Evolutionary conservation across 2,888 invertebrate species (phyloP), one percentile per base, ranked within the genome.

Genomic region (Saturnia japonica): DNA sequence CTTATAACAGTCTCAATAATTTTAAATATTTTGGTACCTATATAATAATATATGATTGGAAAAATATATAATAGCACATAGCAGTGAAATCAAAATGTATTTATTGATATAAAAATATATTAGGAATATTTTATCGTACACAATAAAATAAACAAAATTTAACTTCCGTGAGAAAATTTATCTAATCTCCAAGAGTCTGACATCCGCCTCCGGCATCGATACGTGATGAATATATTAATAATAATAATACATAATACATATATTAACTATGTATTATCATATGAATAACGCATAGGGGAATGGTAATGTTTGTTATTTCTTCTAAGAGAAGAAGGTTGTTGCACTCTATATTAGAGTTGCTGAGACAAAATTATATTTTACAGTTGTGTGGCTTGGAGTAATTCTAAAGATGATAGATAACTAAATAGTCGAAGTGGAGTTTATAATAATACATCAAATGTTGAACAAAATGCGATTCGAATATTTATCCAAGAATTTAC

Each of bases 201-300:
- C 62, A 40, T 34, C 62, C 62, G 60, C 43, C 60, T 69, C 43
- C 60, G 12, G 28, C 43, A 28, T 40, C 64, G 70, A 51, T 40
- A 51, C 67, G 66, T 66, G 40, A 70, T 70, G 70, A 67, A 70
- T 71, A 68, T 68, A 60, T 69, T 72, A 69, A 72, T 72, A 69
- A 72, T 72, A 69, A 45, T 45, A 69, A 71, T 69, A 72, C 67
- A 70, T 72, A 68, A 70, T 68, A 66, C 69, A 69, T 68, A 74
- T 70, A 72, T 72, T 71, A 74, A 77, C 71, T 72, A 73, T 78
- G 78, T 86, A 81, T 86, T 84, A 82, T 81, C 81, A 83, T 76
- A 87, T 87, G 87, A 88, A 87, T 87, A 85, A 87, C 81, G 81
- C 88, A 88, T 88, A 80, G 75, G 76, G 74, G 80, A 84, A 88